A percentile compares a stretch with the other conserved stretches of the same genome.
Conservation (phyloP, 2,797 vertebrate species). For the Hipposideros larvatus region DNA sequence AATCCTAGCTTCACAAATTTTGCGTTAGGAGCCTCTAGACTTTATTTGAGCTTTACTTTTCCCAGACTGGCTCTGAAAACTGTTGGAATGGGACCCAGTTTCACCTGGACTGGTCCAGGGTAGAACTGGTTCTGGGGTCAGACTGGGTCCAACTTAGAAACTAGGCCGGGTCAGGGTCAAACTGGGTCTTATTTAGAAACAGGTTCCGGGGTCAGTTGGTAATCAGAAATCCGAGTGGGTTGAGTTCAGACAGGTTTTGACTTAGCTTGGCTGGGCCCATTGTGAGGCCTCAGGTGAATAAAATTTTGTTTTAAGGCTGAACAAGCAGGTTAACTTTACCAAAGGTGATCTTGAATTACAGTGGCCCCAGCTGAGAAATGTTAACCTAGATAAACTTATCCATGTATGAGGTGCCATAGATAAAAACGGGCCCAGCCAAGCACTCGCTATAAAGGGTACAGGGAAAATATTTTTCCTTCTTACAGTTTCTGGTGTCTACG, state of each 20-base stretch:
- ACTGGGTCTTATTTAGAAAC: not conserved
- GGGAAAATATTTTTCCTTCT: not conserved
- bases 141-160: not conserved
- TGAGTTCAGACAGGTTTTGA: no score
- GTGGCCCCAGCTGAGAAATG: not conserved
- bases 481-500: not conserved
- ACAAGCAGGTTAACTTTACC: not conserved
- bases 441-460: not conserved
- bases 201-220: not conserved
- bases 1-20: not conserved
- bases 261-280: not conserved
- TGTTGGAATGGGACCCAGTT: accelerated
- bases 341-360: not conserved
- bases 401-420: not conserved
- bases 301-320: not conserved
- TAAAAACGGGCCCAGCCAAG: not conserved
- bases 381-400: not conserved
- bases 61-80: not conserved
- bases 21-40: not conserved
- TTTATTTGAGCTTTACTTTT: not conserved
- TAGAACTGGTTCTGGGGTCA: no score
- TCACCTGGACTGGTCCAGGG: no score
- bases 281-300: not conserved
- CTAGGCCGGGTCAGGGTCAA: not conserved
- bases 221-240: not conserved